These are phyloP conservation scores for Bos taurus DNA, from an alignment of 2,113 vertebrate species.

Conservation along the genomic window DNA sequence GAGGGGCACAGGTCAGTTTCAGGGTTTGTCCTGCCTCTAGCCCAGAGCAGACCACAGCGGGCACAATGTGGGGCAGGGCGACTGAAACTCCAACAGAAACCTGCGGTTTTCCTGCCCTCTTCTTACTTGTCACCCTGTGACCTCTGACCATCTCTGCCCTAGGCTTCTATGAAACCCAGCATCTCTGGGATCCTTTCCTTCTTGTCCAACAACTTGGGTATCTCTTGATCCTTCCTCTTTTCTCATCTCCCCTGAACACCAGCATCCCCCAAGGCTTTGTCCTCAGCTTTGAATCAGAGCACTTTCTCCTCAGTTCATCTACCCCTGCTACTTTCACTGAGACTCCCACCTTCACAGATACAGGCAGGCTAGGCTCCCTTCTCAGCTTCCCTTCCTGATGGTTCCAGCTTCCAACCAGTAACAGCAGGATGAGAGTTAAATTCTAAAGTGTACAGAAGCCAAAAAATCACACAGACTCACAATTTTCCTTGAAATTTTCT, in stretches of 20 bases:
- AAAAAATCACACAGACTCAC: not conserved
- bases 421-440: not conserved
- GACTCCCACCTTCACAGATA: not conserved
- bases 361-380: not conserved
- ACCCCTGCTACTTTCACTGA: not conserved
- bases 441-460: not conserved
- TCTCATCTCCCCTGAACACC: not conserved
- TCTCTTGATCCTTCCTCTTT: not conserved
- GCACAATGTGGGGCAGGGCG: rapidly evolving
- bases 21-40: not conserved
- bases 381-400: not conserved
- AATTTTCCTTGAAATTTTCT: not conserved
- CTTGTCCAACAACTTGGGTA: not conserved
- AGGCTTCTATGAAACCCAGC: not conserved
- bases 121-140: not conserved
- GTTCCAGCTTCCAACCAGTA: not conserved
- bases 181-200: not conserved
- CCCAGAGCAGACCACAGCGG: not conserved
- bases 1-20: not conserved
- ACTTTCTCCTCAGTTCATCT: not conserved
- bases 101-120: not conserved
- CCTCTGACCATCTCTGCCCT: not conserved
- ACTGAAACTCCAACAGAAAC: not conserved
- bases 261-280: not conserved
- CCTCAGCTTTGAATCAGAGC: not conserved